Percentiles rank a stretch among this genome's conserved stretches.
Evolutionary conservation across 2,113 vertebrate genomes (phyloP).

Genomic region (Hypanus sabinus): DNA sequence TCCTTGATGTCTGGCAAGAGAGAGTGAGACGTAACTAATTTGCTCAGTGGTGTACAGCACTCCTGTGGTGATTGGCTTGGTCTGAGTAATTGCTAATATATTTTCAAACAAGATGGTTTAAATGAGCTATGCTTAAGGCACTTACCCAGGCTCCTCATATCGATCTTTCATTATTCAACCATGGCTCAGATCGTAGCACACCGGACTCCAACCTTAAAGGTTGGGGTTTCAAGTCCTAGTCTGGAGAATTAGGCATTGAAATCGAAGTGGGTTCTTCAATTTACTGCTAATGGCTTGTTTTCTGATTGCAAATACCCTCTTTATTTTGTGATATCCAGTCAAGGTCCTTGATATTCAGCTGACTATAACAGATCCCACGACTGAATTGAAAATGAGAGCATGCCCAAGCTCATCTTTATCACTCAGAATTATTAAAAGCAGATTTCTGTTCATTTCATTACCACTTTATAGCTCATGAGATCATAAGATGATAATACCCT

Average conservation of each 20-base stretch:
- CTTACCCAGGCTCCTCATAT: neutral
- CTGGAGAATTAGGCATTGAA: neutral
- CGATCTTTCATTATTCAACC: neutral
- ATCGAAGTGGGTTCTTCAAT: neutral
- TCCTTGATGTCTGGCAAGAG: constrained; percentile 12
- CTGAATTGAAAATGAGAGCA: no score
- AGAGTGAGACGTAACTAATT: neutral
- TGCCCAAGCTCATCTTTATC: no score
- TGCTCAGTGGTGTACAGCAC: neutral
- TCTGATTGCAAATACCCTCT: no score
- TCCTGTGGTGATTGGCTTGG: constrained; percentile 5
- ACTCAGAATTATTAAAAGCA: no score
- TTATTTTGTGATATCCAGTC: no score
- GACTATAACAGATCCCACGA: no score
- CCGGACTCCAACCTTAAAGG: neutral
- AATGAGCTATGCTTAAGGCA: neutral
- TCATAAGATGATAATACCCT: no score
- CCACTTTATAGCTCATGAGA: no score
- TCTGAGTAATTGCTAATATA: constrained; percentile 19
- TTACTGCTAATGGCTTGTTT: no score
- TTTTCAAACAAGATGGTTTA: constrained; percentile 1
- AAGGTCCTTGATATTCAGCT: no score
- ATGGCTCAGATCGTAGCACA: neutral
- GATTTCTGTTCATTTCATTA: no score
- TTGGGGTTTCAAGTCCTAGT: no score